Evolutionary conservation across 2,888 invertebrate species (phyloP), one percentile per base, ranked within the genome.

Genomic region (Tachina lurida): DNA sequence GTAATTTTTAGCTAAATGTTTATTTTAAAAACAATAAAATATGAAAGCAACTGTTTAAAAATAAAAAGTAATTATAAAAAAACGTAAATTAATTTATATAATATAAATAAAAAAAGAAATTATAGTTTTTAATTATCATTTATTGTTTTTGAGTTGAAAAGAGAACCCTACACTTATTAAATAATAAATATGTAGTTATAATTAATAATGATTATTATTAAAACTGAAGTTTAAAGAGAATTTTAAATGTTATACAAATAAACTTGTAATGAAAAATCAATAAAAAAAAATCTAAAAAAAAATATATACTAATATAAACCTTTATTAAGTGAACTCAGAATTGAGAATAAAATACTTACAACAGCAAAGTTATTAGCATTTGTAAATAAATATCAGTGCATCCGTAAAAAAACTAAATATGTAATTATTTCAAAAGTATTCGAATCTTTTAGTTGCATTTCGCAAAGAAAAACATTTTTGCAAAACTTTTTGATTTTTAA

Each of bases 11-110:
- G 85, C 70, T 70, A 80, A 80, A 80, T 80, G 73, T 73, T 80
- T 31, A 31, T 7, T 31, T 31, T 31, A 7, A 7, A 73, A 73
- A 73, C 39, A 8, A 56, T 80, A 47, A 71, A 54, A 43, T 58
- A 62, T 47, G 19, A 43, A 52, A 60, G 0, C 22, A 43, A 62
- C 22, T 67, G 54, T 67, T 58, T 58, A 67, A 68, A 62, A 75
- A 68, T 60, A 39, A 73, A 70, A 49, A 54, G 31, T 43, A 75
- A 62, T 22, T 56, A 19, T 47, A 65, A 74, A 19, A 45, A 75
- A 65, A 73, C 63, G 75, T 77, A 77, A 81, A 73, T 81, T 85
- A 85, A 85, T 85, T 85, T 85, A 85, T 84, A 80, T 62, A 76
- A 67, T 60, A 74, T 43, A 62, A 77, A 67, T 41, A 13, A 74